phyloP scores from a whole-genome alignment of 2,113 vertebrate genomes.

The Hylia prasina region DNA sequence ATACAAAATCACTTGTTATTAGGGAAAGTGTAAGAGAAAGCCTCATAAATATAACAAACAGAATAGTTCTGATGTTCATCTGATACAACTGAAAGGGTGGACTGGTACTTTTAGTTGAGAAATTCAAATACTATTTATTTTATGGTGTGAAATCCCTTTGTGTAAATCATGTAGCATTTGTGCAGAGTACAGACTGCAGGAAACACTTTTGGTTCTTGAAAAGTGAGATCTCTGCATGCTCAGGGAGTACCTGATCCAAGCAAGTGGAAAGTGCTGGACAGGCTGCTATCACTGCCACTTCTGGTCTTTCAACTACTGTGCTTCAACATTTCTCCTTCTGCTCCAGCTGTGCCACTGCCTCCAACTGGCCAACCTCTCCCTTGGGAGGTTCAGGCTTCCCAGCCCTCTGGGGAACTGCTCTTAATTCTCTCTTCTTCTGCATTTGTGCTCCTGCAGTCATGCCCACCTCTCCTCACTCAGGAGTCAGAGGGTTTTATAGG shows the following conservation, averaged over 20 bases:
- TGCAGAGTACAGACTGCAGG: background rate
- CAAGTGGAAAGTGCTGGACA: background rate
- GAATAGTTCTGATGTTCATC: background rate
- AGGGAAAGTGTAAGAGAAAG: background rate
- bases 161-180: background rate
- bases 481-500: background rate
- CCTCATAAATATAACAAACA: background rate
- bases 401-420: background rate
- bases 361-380: background rate
- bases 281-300: background rate
- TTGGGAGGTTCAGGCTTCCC: background rate
- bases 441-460: background rate
- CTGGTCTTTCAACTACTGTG: background rate
- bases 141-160: background rate
- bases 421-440: background rate
- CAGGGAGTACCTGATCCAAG: background rate
- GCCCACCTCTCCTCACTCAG: background rate
- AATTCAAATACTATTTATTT: background rate
- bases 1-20: background rate
- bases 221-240: background rate
- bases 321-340: background rate
- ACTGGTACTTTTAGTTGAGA: background rate
- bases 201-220: background rate
- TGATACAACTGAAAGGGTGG: background rate
- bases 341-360: rapidly evolving